Conservation (phyloP, 2,888 invertebrate genomes). For the Cyrtodaria siliqua region DNA sequence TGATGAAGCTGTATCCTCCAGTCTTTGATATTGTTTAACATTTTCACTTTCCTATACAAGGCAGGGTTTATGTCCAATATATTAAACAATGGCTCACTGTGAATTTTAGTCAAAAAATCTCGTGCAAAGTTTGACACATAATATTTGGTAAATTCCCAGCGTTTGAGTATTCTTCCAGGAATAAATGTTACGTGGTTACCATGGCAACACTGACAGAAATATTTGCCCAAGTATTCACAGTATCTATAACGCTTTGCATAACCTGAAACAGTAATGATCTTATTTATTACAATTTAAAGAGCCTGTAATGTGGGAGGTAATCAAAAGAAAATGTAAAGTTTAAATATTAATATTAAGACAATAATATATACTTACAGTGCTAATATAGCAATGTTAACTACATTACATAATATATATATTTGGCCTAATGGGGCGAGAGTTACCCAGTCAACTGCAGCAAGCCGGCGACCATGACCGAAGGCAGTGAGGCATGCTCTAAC, state of each 20-base stretch:
- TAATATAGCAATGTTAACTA: too few relatives aligned
- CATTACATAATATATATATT: too few relatives aligned
- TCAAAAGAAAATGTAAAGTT: too few relatives aligned
- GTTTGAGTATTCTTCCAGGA: conserved; percentile 87
- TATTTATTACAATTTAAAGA: too few relatives aligned
- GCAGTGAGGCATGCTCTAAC: too few relatives aligned
- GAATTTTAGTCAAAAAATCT: conserved; percentile 92
- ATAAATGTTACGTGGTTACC: conserved; percentile 91
- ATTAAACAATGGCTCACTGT: conserved; percentile 92
- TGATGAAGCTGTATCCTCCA: conserved; percentile 90
- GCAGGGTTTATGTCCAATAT: conserved; percentile 90
- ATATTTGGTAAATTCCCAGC: conserved; percentile 89
- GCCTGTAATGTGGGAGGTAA: too few relatives aligned
- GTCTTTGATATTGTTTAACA: conserved; percentile 89
- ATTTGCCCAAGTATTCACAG: conserved; percentile 94
- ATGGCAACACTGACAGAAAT: conserved; percentile 95
- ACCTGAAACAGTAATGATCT: conserved; percentile 81
- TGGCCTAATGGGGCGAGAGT: too few relatives aligned
- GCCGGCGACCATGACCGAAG: too few relatives aligned
- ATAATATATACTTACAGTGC: too few relatives aligned
- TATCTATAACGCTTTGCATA: conserved; percentile 92
- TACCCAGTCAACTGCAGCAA: too few relatives aligned
- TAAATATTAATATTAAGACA: too few relatives aligned
- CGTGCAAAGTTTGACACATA: conserved; percentile 94
- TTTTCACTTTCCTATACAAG: conserved; percentile 89